Evolutionary conservation across 2,113 vertebrate species (phyloP).

Genomic region (Phycodurus eques): DNA sequence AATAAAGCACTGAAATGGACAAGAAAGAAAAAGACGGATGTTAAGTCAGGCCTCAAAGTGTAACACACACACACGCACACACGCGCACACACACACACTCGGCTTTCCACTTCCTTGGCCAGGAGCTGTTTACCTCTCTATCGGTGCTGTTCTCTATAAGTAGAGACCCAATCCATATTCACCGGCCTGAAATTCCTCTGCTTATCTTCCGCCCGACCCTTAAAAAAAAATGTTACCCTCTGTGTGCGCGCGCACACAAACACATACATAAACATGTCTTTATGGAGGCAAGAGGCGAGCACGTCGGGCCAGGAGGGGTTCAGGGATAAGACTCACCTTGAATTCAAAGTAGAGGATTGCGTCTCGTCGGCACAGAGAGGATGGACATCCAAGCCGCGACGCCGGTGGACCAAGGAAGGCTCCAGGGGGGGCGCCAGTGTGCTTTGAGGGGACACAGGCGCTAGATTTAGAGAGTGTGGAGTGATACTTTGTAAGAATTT

Average conservation of each 20-base stretch:
- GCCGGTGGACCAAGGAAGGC: conserved; percentile 47
- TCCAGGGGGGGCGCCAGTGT: conserved; percentile 43
- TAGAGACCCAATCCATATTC: conserved; percentile 78
- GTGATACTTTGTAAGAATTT: conserved; percentile 17
- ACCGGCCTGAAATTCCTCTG: conserved; percentile 76
- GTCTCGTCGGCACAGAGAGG: conserved; percentile 50
- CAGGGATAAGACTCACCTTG: conserved; percentile 78
- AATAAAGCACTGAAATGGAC: conserved; percentile 23
- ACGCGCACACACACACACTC: conserved; percentile 12
- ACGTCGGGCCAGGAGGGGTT: conserved; percentile 59
- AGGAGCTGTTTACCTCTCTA: conserved; percentile 80
- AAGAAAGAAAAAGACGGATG: conserved; percentile 37
- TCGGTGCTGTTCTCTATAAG: conserved; percentile 70
- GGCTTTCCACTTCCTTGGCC: conserved; percentile 51
- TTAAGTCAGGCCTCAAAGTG: conserved; percentile 58
- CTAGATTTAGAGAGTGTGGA: conserved; percentile 41
- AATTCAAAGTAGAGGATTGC: conserved; percentile 80
- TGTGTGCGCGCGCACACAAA: conserved; percentile 73
- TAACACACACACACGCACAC: conserved; percentile 19
- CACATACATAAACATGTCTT: conserved; percentile 80
- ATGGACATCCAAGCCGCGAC: conserved; percentile 44
- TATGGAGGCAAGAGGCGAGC: conserved; percentile 73
- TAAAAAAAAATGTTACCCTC: conserved; percentile 72
- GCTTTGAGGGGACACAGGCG: conserved; percentile 30
- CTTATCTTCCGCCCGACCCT: conserved; percentile 74